Percentiles rank a stretch among this genome's conserved stretches.
These are phyloP conservation scores for Amblyjoppa fuscipennis DNA, from an alignment of 2,888 invertebrate genomes.

Conservation along the genomic window DNA sequence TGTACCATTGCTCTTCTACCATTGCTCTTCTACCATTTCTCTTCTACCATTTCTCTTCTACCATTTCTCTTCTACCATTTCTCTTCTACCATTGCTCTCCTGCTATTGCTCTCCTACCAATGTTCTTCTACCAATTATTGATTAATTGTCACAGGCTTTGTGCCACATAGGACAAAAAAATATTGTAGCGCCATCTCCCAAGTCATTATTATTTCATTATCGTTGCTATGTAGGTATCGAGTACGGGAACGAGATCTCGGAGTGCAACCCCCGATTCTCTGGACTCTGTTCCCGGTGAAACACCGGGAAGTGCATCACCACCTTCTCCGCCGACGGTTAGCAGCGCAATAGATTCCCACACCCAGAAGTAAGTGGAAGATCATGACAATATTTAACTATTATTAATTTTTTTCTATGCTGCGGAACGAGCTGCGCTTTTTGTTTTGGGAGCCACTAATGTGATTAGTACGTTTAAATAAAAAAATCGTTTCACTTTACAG, in stretches of 20 bases:
- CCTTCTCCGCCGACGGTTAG: constrained; percentile 81
- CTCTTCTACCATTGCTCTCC: too few relatives aligned
- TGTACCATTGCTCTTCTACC: too few relatives aligned
- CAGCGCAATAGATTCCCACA: constrained; percentile 74
- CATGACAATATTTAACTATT: background rate
- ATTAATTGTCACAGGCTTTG: too few relatives aligned
- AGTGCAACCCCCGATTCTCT: constrained; percentile 96
- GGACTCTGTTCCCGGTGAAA: constrained; percentile 90
- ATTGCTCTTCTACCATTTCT: too few relatives aligned
- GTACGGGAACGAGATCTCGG: constrained; percentile 93
- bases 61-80: too few relatives aligned
- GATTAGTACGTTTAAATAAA: background rate
- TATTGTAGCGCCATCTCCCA: background rate
- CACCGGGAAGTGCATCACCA: constrained; percentile 80
- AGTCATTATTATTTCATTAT: constrained; percentile 72
- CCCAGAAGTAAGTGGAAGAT: constrained; percentile 74
- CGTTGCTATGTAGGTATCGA: constrained; percentile 88
- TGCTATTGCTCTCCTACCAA: too few relatives aligned
- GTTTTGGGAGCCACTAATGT: background rate
- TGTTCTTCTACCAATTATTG: too few relatives aligned
- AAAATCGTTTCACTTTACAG: constrained; percentile 56
- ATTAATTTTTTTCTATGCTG: background rate
- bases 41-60: too few relatives aligned
- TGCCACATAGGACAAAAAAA: too few relatives aligned
- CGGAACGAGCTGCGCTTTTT: background rate